phyloP scores from a whole-genome alignment of 1,140 invertebrate species.

The honey bee (Apis mellifera) region DNA sequence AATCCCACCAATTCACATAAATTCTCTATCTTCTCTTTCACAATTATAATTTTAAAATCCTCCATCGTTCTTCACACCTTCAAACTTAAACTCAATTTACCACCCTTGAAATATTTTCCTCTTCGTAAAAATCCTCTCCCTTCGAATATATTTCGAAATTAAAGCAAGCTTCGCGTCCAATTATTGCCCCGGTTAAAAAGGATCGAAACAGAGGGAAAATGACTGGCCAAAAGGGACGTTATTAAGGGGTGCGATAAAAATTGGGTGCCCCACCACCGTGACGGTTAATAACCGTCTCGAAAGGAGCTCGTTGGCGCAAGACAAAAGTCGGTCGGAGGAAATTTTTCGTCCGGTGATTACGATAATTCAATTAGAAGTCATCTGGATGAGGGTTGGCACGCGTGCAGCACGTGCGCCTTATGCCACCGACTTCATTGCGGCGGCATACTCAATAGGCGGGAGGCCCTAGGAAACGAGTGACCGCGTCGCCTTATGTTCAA shows the following conservation, averaged over 20 bases:
- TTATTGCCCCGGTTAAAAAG: neutral
- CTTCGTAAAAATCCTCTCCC: neutral
- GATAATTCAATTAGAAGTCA: slow-evolving; percentile 70
- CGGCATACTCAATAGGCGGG: slow-evolving; percentile 40
- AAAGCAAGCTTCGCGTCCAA: neutral
- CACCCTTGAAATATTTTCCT: no score
- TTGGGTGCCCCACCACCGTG: neutral
- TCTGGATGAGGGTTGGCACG: slow-evolving; percentile 62
- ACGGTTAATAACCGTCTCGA: slow-evolving; percentile 22
- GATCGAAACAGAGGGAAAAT: neutral
- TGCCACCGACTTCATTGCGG: slow-evolving; percentile 36
- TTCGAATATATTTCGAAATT: neutral
- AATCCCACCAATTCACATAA: no score
- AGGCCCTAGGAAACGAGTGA: slow-evolving; percentile 42
- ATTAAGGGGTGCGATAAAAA: slow-evolving; percentile 18
- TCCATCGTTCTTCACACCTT: no score
- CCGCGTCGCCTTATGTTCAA: slow-evolving; percentile 63
- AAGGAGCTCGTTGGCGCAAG: neutral
- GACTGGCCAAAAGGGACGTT: neutral
- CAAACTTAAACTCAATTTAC: neutral
- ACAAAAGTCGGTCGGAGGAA: slow-evolving; percentile 7
- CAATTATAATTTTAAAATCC: no score
- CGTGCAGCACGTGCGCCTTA: slow-evolving; percentile 68
- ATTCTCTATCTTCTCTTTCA: no score
- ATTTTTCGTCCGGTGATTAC: slow-evolving; percentile 55